These are phyloP conservation scores for Todiramphus saurophagus DNA, from an alignment of 2,113 vertebrate genomes.

Conservation along the genomic window DNA sequence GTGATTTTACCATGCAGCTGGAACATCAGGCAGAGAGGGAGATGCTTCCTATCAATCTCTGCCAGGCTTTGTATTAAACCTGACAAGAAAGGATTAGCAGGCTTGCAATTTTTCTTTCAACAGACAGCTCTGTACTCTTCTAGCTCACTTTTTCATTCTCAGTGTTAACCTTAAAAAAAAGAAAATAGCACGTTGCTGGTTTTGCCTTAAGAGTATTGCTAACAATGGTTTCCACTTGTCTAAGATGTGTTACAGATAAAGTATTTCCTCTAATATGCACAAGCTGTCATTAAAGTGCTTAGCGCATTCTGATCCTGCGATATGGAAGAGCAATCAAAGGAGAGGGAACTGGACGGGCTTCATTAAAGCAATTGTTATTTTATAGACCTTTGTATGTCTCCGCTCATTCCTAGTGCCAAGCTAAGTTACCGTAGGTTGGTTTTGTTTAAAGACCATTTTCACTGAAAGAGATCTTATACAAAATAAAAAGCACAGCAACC, in stretches of 20 bases:
- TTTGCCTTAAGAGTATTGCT: background rate
- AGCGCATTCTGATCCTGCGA: background rate
- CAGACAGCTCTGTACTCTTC: background rate
- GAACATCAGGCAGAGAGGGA: background rate
- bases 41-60: background rate
- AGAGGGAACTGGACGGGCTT: background rate
- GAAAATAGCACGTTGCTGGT: background rate
- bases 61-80: background rate
- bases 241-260: background rate
- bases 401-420: background rate
- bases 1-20: background rate
- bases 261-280: background rate
- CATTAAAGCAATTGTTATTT: background rate
- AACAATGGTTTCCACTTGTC: background rate
- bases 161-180: background rate
- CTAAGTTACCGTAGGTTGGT: background rate
- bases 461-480: background rate
- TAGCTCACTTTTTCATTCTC: background rate
- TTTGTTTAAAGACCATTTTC: background rate
- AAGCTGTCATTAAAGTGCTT: background rate
- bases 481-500: background rate
- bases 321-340: background rate
- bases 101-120: conserved; percentile 4
- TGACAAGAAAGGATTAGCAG: background rate
- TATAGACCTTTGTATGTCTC: background rate